These are phyloP conservation scores for Drosophila biarmipes DNA, from an alignment of 1,140 invertebrate species.

Conservation along the genomic window DNA sequence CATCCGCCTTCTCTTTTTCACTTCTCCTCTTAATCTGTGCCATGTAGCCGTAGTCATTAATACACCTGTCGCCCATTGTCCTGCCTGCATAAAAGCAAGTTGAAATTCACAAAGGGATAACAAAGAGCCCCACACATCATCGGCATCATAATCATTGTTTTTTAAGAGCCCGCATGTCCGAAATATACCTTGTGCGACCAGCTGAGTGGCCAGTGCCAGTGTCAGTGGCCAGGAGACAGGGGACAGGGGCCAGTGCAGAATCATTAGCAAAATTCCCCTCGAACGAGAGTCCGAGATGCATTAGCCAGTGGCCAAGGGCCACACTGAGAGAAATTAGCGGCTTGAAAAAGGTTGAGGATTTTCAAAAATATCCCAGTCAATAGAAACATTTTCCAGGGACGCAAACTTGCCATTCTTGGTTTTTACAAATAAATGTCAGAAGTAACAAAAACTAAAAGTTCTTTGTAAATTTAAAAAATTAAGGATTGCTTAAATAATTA, in stretches of 20 bases:
- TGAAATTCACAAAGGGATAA: constrained; percentile 29
- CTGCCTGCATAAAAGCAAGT: constrained; percentile 30
- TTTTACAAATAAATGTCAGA: no score
- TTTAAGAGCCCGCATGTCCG: constrained; percentile 30
- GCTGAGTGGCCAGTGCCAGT: neutral
- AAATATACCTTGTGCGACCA: neutral
- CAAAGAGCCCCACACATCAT: constrained; percentile 33
- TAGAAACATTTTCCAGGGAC: no score
- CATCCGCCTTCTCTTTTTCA: neutral
- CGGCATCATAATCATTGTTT: constrained; percentile 40
- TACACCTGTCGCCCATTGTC: constrained; percentile 14
- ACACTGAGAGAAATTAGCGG: constrained; percentile 4
- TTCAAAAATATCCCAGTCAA: neutral
- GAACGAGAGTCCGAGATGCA: neutral
- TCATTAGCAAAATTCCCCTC: constrained; percentile 30
- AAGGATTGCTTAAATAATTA: no score
- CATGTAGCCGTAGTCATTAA: constrained; percentile 47
- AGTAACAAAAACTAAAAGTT: no score
- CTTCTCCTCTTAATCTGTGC: constrained; percentile 38
- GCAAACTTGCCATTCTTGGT: no score
- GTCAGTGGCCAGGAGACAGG: no score
- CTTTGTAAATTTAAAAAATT: no score
- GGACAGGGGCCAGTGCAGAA: constrained; percentile 17
- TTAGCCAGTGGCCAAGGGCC: neutral
- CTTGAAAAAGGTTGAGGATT: neutral